Percentiles rank a stretch among this genome's conserved stretches.
These are phyloP conservation scores for Pachymerium ferrugineum DNA, from an alignment of 2,888 invertebrate genomes.

Conservation along the genomic window DNA sequence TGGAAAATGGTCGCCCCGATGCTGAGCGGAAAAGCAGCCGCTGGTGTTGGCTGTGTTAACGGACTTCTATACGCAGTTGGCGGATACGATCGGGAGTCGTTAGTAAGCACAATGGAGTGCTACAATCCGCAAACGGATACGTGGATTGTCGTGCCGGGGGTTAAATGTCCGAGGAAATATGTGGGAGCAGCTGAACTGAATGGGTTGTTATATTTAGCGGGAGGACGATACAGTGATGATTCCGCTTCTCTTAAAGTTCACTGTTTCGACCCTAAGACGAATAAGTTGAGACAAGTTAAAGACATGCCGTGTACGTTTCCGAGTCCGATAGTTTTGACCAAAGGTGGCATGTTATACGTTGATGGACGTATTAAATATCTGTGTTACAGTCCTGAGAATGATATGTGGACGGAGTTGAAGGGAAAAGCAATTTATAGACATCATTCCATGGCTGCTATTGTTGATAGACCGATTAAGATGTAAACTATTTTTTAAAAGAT, in stretches of 20 bases:
- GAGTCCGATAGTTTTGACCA: slow-evolving; percentile 34
- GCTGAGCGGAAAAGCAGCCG: slow-evolving; percentile 35
- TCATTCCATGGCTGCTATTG: slow-evolving; percentile 36
- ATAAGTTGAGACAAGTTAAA: slow-evolving; percentile 30
- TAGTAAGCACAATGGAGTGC: slow-evolving; percentile 36
- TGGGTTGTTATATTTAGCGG: slow-evolving; percentile 35
- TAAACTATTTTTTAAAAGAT: background rate
- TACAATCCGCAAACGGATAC: slow-evolving; percentile 36
- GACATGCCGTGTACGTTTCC: slow-evolving; percentile 36
- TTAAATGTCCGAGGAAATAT: slow-evolving; percentile 36
- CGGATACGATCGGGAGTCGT: slow-evolving; percentile 35
- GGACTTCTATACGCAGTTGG: slow-evolving; percentile 35
- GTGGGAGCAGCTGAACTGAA: slow-evolving; percentile 35
- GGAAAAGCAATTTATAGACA: slow-evolving; percentile 36
- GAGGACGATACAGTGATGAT: slow-evolving; percentile 36
- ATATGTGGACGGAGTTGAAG: slow-evolving; percentile 35
- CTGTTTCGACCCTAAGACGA: slow-evolving; percentile 36
- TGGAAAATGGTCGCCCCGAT: slow-evolving; percentile 39
- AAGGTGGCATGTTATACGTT: slow-evolving; percentile 34
- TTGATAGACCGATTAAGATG: slow-evolving; percentile 33
- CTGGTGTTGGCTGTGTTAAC: slow-evolving; percentile 33
- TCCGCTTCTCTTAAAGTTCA: slow-evolving; percentile 36
- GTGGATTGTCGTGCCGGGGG: slow-evolving; percentile 35
- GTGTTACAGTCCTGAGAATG: slow-evolving; percentile 34
- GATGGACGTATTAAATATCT: slow-evolving; percentile 36